Evolutionary conservation across 2,797 vertebrate genomes (phyloP), one percentile per base, ranked within the genome.

Genomic region (Sebastes matsubarae): DNA sequence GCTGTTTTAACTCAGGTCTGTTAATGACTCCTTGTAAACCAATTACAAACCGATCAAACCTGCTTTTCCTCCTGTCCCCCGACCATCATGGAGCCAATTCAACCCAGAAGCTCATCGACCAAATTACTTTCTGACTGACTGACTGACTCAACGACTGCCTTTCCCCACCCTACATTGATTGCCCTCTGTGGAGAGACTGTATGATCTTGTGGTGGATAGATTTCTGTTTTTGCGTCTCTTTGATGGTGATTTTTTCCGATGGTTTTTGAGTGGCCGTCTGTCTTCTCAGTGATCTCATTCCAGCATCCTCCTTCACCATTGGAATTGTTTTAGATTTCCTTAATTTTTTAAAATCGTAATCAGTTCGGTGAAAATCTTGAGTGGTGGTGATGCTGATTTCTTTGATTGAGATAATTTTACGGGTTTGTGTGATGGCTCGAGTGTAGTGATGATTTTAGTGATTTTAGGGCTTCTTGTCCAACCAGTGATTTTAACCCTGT

Each of bases 1-100:
- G 92, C 91, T 93, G 86, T 93, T 94, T 89, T 86, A 66, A 69
- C 77, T 90, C 92, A 73, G 86, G 89, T 91, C 92, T 89, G 66
- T 81, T 72, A 77, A 87, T 70, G 77, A 79, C 54, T 84, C 72
- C 72, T 75, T 66, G 54, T 84, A 81, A 92, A 89, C 77, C 87
- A 85, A 87, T 94, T 83, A 84, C 55, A 81, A 90, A 68, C 58
- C 20, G 61, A 93, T 91, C 85, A 91, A 88, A 74, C 82, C 78
- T 69, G 29, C 85, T 80, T 80, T 69, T 74, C 72, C 72, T 79
- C 29, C 71, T 72, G 14, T 80, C 72, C 69, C 71, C 77, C 77
- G 77, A 84, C 73, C 69, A 18, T 71, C 70, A 69, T 60, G 10
- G 66, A 73, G 27, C 67, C 30, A 57, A 60, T 79, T 80, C 55